These are phyloP conservation scores for Lerema accius DNA, from an alignment of 1,140 invertebrate species.

Conservation along the genomic window DNA sequence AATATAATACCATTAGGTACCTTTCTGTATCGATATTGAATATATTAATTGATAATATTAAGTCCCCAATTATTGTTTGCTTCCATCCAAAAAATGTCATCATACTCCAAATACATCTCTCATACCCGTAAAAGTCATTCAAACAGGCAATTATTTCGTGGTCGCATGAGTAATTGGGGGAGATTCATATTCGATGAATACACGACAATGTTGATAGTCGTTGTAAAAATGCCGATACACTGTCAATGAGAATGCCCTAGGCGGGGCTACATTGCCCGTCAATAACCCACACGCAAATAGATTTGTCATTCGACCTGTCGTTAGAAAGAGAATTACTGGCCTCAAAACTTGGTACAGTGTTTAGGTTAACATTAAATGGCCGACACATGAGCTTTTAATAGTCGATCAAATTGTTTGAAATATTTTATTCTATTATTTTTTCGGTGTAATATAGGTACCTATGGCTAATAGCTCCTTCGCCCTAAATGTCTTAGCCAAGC, in stretches of 20 bases:
- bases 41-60: no score
- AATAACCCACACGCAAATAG: constrained; percentile 51
- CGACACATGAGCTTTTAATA: not conserved
- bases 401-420: no score
- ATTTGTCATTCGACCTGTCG: constrained; percentile 39
- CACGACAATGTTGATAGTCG: constrained; percentile 19
- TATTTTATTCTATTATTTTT: no score
- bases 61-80: no score
- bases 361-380: not conserved
- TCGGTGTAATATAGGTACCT: no score
- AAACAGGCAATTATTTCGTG: constrained; percentile 23
- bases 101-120: not conserved
- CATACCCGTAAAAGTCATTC: constrained; percentile 21
- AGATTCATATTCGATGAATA: constrained; percentile 28
- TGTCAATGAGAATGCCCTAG: constrained; percentile 38
- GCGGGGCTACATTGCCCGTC: constrained; percentile 26
- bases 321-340: constrained; percentile 35
- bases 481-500: no score
- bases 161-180: constrained; percentile 34
- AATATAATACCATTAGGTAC: no score
- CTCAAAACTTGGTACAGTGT: not conserved
- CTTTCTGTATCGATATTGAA: no score
- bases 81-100: constrained; percentile 2
- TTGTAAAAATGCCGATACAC: constrained; percentile 44
- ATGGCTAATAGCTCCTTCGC: no score